These are phyloP conservation scores for Caranx melampygus DNA, from an alignment of 2,113 vertebrate genomes.

Conservation along the genomic window DNA sequence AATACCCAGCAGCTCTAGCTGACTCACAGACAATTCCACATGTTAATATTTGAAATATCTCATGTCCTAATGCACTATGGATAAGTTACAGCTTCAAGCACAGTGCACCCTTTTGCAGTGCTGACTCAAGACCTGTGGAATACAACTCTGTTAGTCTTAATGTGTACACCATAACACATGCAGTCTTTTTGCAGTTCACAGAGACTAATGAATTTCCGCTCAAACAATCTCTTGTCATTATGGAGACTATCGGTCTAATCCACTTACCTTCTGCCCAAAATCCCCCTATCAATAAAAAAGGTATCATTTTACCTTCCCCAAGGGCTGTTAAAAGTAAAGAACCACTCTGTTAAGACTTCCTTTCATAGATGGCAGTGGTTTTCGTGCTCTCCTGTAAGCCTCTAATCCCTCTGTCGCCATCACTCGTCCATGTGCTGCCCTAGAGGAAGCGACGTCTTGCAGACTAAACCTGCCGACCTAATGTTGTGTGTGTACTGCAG, in stretches of 20 bases:
- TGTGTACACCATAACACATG: slow-evolving; percentile 46
- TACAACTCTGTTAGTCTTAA: slow-evolving; percentile 24
- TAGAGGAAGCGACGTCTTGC: slow-evolving; percentile 73
- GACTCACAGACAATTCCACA: slow-evolving; percentile 3
- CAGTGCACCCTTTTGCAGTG: background rate
- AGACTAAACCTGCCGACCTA: slow-evolving; percentile 73
- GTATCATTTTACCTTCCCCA: slow-evolving; percentile 74
- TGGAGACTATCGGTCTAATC: slow-evolving; percentile 70
- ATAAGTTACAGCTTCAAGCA: slow-evolving; percentile 9
- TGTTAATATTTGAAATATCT: slow-evolving; percentile 20
- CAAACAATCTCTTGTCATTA: slow-evolving; percentile 50
- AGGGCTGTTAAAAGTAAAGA: slow-evolving; percentile 72
- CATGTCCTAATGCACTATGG: slow-evolving; percentile 31
- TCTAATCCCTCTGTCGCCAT: slow-evolving; percentile 82
- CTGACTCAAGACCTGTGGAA: slow-evolving; percentile 18
- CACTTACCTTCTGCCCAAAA: slow-evolving; percentile 70
- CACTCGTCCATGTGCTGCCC: slow-evolving; percentile 68
- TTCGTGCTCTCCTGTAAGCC: slow-evolving; percentile 74
- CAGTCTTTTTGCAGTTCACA: slow-evolving; percentile 49
- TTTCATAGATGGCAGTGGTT: slow-evolving; percentile 75
- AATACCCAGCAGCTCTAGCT: background rate
- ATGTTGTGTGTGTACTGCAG: slow-evolving; percentile 60
- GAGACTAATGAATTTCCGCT: slow-evolving; percentile 63
- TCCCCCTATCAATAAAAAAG: slow-evolving; percentile 74
- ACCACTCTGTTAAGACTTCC: slow-evolving; percentile 76